Conservation (phyloP, 2,797 vertebrate genomes). For the Salarias fasciatus region DNA sequence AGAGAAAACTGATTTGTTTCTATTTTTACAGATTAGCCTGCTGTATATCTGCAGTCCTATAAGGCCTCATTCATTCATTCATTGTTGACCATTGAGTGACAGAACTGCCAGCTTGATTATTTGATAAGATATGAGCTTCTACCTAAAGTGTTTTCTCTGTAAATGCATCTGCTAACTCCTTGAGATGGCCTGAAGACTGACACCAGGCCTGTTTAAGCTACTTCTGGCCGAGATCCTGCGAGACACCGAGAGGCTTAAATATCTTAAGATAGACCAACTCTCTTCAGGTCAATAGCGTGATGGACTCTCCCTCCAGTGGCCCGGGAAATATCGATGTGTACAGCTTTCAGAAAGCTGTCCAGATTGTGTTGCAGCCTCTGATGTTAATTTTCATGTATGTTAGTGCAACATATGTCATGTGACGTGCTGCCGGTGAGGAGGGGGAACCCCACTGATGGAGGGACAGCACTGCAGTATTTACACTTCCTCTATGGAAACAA, state of each 20-base stretch:
- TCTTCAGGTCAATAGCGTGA: not conserved
- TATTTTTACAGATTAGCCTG: no score
- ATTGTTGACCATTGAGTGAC: not conserved
- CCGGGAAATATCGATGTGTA: not conserved
- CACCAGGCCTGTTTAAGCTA: conserved; percentile 20
- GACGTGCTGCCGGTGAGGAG: conserved; percentile 41
- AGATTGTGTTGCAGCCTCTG: conserved; percentile 27
- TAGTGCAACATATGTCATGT: conserved; percentile 58
- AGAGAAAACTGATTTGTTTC: no score
- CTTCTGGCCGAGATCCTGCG: conserved; percentile 12
- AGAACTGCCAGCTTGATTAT: not conserved
- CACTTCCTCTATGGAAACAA: conserved; percentile 8
- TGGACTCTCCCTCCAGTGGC: conserved; percentile 2
- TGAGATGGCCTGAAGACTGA: conserved; percentile 4
- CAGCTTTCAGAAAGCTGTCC: conserved; percentile 6
- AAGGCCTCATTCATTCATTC: conserved; percentile 14
- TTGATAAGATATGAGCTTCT: not conserved
- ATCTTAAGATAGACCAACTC: no score
- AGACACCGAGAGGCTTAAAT: conserved; percentile 1
- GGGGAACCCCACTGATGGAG: conserved; percentile 65
- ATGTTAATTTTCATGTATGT: conserved; percentile 26
- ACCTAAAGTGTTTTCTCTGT: not conserved
- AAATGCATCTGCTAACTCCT: conserved; percentile 1
- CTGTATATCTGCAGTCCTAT: no score
- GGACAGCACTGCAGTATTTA: conserved; percentile 68